Evolutionary conservation across 1,140 invertebrate genomes (phyloP).

Genomic region (Drosophila pachea): DNA sequence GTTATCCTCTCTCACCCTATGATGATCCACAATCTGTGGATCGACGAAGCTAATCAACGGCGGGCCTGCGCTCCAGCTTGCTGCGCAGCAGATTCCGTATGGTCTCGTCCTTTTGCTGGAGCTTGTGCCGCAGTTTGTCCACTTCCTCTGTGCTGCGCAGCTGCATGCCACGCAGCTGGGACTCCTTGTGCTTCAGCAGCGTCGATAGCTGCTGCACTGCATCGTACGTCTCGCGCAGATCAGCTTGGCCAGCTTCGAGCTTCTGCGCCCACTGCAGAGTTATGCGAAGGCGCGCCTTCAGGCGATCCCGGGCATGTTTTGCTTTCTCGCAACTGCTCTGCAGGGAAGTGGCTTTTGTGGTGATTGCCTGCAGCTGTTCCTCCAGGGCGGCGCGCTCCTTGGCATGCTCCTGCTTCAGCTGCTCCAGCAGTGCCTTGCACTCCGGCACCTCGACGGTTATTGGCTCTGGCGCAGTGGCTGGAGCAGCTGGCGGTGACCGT

Average conservation of each 20-base stretch:
- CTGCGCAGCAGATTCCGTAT: constrained; percentile 59
- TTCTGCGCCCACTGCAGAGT: constrained; percentile 76
- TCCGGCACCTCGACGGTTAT: constrained; percentile 82
- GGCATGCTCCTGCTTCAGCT: constrained; percentile 83
- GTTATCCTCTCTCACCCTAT: background rate
- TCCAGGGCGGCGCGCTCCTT: constrained; percentile 77
- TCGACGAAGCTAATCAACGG: constrained; percentile 65
- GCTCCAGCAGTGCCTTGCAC: constrained; percentile 83
- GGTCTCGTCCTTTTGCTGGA: constrained; percentile 75
- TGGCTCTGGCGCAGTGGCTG: constrained; percentile 75
- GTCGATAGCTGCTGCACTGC: constrained; percentile 70
- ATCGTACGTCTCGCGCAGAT: constrained; percentile 71
- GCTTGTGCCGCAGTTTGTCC: constrained; percentile 68
- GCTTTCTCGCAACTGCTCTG: constrained; percentile 60
- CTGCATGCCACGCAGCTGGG: constrained; percentile 72
- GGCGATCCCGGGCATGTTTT: constrained; percentile 64
- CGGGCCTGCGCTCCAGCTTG: constrained; percentile 57
- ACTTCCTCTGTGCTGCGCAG: constrained; percentile 65
- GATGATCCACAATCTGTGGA: too few relatives aligned
- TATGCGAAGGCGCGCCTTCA: constrained; percentile 70
- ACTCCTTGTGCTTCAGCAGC: constrained; percentile 75
- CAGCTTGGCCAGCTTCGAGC: constrained; percentile 61
- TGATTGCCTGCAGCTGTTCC: constrained; percentile 47
- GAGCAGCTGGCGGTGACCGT: background rate
- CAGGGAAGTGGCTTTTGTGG: constrained; percentile 24